A percentile compares a stretch with the other conserved stretches of the same genome.
These are phyloP conservation scores for Glaucomys volans DNA, from an alignment of 2,113 vertebrate genomes.

Conservation along the genomic window DNA sequence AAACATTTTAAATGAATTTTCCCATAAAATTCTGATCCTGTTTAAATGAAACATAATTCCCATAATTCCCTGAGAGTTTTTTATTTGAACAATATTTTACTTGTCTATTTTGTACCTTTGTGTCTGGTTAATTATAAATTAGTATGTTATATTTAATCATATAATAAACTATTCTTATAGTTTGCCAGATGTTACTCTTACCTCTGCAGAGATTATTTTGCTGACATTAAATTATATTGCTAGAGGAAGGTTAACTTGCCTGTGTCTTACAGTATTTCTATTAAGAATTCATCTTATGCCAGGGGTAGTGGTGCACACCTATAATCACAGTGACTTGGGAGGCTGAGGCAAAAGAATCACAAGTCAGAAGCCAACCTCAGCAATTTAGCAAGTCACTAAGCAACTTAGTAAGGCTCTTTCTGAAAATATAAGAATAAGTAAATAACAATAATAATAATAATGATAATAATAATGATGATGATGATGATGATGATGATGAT, in stretches of 20 bases:
- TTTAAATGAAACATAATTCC: constrained; percentile 66
- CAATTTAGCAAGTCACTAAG: too few relatives aligned
- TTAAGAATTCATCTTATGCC: not conserved
- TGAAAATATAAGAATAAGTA: too few relatives aligned
- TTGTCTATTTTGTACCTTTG: constrained; percentile 45
- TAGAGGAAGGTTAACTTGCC: not conserved
- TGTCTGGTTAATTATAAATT: constrained; percentile 59
- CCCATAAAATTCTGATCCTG: constrained; percentile 6
- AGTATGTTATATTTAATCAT: constrained; percentile 27
- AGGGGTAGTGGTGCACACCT: too few relatives aligned
- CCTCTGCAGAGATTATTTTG: not conserved
- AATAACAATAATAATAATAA: too few relatives aligned
- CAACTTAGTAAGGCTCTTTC: too few relatives aligned
- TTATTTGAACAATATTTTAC: constrained; percentile 67
- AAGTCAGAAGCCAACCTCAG: too few relatives aligned
- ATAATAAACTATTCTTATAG: constrained; percentile 56
- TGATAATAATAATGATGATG: too few relatives aligned
- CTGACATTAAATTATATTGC: constrained; percentile 14
- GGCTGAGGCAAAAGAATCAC: too few relatives aligned
- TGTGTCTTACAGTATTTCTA: constrained; percentile 38
- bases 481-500: too few relatives aligned
- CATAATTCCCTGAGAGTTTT: constrained; percentile 49
- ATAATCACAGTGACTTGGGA: too few relatives aligned
- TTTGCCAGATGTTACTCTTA: constrained; percentile 18
- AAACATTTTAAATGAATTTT: constrained; percentile 45